A percentile compares a stretch with the other conserved stretches of the same genome.
Evolutionary conservation across 2,888 invertebrate species (phyloP).

Genomic region (Coecobrya sp.): DNA sequence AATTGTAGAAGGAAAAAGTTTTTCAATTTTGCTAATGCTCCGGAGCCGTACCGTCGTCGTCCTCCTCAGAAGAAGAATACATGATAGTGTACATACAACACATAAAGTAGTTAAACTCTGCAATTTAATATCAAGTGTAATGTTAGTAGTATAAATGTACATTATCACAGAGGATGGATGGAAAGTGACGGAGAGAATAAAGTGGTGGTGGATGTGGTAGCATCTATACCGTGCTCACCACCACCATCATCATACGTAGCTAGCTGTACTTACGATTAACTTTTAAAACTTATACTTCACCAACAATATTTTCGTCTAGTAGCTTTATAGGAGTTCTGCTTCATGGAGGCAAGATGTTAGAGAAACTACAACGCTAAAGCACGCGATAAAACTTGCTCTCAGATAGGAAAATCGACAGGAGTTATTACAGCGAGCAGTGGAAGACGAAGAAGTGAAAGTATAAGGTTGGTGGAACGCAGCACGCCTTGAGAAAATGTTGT

Average conservation of each 20-base stretch:
- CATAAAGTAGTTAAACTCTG: slow-evolving; percentile 66
- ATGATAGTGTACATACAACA: slow-evolving; percentile 15
- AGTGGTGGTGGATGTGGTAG: neutral
- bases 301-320: neutral
- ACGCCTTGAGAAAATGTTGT: neutral
- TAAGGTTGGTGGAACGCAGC: neutral
- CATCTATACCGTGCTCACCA: neutral
- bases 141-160: neutral
- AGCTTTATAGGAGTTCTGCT: neutral
- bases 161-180: slow-evolving; percentile 23
- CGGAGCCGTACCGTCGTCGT: slow-evolving; percentile 39
- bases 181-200: slow-evolving; percentile 17
- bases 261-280: neutral
- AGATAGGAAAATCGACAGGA: neutral
- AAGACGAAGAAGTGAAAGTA: neutral
- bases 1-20: slow-evolving; percentile 43
- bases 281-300: slow-evolving; percentile 7
- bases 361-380: slow-evolving; percentile 9
- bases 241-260: neutral
- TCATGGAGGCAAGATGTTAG: neutral
- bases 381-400: slow-evolving; percentile 35
- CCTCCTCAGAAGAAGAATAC: slow-evolving; percentile 11
- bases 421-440: neutral
- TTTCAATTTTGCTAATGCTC: slow-evolving; percentile 57
- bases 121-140: slow-evolving; percentile 57